These are phyloP conservation scores for Bacillus rossius DNA, from an alignment of 1,140 invertebrate genomes.

Conservation along the genomic window DNA sequence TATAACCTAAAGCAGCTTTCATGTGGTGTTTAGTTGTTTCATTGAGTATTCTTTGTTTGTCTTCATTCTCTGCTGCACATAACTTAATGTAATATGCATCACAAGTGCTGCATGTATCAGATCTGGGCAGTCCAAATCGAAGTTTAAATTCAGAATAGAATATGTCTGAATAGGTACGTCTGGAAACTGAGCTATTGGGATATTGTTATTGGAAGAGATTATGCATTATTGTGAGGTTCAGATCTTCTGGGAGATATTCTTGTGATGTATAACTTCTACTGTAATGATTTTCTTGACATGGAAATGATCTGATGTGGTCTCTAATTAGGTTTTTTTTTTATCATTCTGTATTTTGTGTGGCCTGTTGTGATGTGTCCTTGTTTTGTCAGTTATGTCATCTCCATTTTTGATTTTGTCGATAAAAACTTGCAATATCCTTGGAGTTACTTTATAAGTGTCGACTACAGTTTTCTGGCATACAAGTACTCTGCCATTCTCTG, in stretches of 20 bases:
- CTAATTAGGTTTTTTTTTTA: not conserved
- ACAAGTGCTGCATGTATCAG: conserved; percentile 7
- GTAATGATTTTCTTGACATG: conserved; percentile 5
- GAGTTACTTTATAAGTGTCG: no score
- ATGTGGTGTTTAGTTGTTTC: no score
- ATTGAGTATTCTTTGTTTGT: no score
- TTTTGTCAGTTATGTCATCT: not conserved
- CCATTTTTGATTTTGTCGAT: no score
- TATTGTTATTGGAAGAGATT: conserved; percentile 1
- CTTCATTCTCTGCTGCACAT: no score
- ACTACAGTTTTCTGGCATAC: no score
- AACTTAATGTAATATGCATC: no score
- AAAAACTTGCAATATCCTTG: no score
- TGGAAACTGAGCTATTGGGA: conserved; percentile 2
- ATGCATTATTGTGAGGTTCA: conserved; percentile 1
- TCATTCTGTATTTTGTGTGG: not conserved
- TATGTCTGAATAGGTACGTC: no score
- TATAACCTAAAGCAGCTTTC: no score
- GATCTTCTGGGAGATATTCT: not conserved
- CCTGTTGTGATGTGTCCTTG: conserved; percentile 1
- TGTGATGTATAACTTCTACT: not conserved
- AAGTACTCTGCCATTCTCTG: no score
- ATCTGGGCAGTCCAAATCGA: not conserved
- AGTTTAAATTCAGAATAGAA: no score
- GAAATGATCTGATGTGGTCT: conserved; percentile 6